Base-by-base conservation (phyloP, 1,140 invertebrate species). In the Pollicipes pollicipes region DNA sequence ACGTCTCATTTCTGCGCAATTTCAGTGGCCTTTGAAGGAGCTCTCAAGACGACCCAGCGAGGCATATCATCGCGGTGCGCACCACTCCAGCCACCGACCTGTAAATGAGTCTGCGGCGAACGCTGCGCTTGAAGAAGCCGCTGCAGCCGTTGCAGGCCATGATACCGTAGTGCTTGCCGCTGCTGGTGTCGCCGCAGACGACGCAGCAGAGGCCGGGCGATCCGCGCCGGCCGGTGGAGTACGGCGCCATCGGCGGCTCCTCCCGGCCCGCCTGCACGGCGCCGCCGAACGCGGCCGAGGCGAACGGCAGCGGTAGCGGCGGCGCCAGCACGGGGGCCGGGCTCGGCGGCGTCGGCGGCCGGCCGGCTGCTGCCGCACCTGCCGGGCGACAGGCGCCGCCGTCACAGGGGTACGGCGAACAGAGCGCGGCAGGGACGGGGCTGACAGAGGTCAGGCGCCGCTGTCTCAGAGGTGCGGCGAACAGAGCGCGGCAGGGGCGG, bases 81-180 rank as follows among this genome's bases (percentile, higher is more conserved):
- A n/a, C n/a, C n/a, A n/a, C n/a, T n/a, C n/a, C n/a, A n/a, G n/a
- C n/a, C n/a, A n/a, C n/a, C n/a, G n/a, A 96, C 95, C 95, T 91
- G 83, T 99, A 99, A 74, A 98, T 98, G 66, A 99, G 85, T 82
- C 97, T 96, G 74, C 96, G 85, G 45, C 97, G 83, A 31, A 99
- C 97, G 74, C 93, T 96, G 73, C 97, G 81, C 78, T 99, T 99
- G 84, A 99, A 99, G 83, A 99, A 99, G 3, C 96, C 97, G 68
- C 91, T 95, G 83, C 97, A 99, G 0, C 97, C 97, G 77, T 99
- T 98, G 80, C 97, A 98, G 0, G 95, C 96, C n/a, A 98, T 84
- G 73, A 98, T 98, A 0, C 96, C 96, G 79, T 97, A 98, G 80
- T 98, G 95, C 78, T 98, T 98, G 0, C 96, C 96, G 8, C 91